Evolutionary conservation across 2,888 invertebrate genomes (phyloP).

Genomic region (Ommatoiulus sabulosus): DNA sequence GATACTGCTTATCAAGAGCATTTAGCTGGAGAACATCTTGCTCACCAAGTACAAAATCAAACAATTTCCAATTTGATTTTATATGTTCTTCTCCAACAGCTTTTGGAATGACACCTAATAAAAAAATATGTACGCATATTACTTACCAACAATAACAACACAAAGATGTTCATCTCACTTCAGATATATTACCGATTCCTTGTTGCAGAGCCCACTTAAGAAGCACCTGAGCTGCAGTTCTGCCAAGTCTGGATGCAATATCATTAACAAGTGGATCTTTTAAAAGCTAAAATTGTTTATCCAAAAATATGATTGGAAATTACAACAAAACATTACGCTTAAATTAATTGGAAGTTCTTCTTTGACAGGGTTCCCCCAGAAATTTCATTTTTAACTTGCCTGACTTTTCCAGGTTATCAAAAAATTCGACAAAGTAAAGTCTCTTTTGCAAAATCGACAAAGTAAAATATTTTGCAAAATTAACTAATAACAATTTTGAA

Average conservation of each 20-base stretch:
- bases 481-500: too few species aligned
- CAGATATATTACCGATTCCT: conserved; percentile 71
- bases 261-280: conserved; percentile 73
- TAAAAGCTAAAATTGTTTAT: conserved; percentile 68
- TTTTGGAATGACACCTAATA: conserved; percentile 67
- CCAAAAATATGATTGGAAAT: too few species aligned
- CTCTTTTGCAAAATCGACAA: too few species aligned
- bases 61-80: conserved; percentile 65
- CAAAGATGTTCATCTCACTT: background rate
- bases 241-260: conserved; percentile 74
- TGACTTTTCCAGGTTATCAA: too few species aligned
- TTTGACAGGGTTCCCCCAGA: too few species aligned
- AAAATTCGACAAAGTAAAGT: background rate
- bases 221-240: conserved; percentile 76
- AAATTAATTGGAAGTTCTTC: too few species aligned
- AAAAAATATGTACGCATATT: conserved; percentile 47
- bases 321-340: too few species aligned
- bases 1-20: conserved; percentile 63
- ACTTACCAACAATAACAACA: background rate
- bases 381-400: too few species aligned
- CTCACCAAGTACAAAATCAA: conserved; percentile 64
- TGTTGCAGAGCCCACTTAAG: conserved; percentile 82
- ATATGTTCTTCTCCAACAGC: conserved; percentile 65
- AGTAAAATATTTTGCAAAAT: too few species aligned
- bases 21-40: conserved; percentile 64